phyloP scores from a whole-genome alignment of 1,140 invertebrate species.

The Ganaspis sp. region DNA sequence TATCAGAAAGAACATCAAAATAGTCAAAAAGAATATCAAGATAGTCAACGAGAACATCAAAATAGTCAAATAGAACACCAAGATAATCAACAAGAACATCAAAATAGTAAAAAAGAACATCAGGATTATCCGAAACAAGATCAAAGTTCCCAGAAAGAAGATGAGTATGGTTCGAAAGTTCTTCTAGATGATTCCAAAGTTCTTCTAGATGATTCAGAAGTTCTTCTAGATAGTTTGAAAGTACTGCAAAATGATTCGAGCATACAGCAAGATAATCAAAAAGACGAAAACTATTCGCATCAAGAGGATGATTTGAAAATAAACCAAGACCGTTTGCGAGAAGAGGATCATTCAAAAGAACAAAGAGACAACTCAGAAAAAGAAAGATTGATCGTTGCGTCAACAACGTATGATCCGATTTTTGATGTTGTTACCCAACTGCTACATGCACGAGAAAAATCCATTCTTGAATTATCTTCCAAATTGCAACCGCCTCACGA shows the following conservation, averaged over 20 bases:
- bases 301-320: too few species aligned
- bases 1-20: not conserved
- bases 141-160: not conserved
- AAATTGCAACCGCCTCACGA: not conserved
- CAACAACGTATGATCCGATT: not conserved
- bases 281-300: too few species aligned
- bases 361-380: not conserved
- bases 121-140: not conserved
- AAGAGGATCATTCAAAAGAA: constrained; percentile 19
- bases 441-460: not conserved
- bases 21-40: too few species aligned
- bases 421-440: not conserved
- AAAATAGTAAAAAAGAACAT: not conserved
- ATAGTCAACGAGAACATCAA: not conserved
- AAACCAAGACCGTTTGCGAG: too few species aligned
- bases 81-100: not conserved
- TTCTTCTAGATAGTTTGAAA: too few species aligned
- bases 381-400: too few species aligned
- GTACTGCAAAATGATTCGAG: too few species aligned
- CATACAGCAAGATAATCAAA: too few species aligned
- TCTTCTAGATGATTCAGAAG: too few species aligned
- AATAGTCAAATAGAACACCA: not conserved
- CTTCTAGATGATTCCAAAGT: too few species aligned
- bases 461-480: not conserved
- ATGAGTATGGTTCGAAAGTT: not conserved